These are phyloP conservation scores for Austrofundulus limnaeus DNA, from an alignment of 2,113 vertebrate species.

Conservation along the genomic window DNA sequence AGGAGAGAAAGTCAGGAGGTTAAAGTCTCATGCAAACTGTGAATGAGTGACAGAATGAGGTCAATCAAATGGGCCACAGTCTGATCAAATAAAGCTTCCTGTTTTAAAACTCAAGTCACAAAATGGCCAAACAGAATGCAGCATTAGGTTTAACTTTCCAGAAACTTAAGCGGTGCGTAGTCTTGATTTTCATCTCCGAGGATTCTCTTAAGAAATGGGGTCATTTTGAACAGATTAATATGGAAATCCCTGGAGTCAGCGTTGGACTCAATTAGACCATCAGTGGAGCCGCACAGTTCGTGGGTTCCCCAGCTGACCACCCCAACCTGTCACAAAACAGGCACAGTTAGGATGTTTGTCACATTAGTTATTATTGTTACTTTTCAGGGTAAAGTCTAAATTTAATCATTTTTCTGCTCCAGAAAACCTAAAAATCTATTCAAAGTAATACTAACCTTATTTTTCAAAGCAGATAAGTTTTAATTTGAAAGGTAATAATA, in stretches of 20 bases:
- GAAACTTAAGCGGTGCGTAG: slow-evolving; percentile 43
- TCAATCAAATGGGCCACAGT: background rate
- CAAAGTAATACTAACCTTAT: too few relatives aligned
- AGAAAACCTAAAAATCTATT: too few relatives aligned
- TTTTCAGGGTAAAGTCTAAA: too few relatives aligned
- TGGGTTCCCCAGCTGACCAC: slow-evolving; percentile 72
- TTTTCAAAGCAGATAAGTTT: too few relatives aligned
- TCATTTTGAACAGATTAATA: slow-evolving; percentile 65
- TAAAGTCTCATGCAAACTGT: background rate
- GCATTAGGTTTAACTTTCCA: slow-evolving; percentile 15
- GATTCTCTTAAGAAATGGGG: slow-evolving; percentile 55
- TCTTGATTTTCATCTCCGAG: slow-evolving; percentile 37
- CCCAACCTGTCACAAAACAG: slow-evolving; percentile 49
- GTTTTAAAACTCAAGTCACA: too few relatives aligned
- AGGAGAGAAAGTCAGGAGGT: background rate
- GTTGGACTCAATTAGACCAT: background rate
- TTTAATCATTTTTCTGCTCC: too few relatives aligned
- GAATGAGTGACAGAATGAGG: background rate
- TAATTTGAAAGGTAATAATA: too few relatives aligned
- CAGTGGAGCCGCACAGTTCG: background rate
- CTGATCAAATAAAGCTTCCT: background rate
- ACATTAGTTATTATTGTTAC: too few relatives aligned
- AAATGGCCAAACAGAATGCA: too few relatives aligned
- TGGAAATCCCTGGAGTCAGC: slow-evolving; percentile 68
- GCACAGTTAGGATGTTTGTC: background rate